Evolutionary conservation across 2,888 invertebrate genomes (phyloP), one percentile per base, ranked within the genome.

Genomic region (Biston stratarius): DNA sequence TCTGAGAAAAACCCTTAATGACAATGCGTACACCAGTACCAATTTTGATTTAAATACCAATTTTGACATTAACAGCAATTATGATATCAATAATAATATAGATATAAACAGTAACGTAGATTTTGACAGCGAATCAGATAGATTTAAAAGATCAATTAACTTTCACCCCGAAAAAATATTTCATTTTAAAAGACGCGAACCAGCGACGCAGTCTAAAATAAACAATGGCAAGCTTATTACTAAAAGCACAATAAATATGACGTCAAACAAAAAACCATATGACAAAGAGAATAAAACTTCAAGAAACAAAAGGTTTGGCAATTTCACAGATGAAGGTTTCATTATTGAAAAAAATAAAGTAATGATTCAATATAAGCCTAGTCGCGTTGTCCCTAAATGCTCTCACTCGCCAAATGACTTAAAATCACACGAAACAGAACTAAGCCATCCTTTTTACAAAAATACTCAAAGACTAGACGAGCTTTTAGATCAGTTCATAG

Each of bases 391-490:
- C 0, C 80, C 86, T 0, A 90, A 91, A 71, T 89, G 88, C 11
- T 86, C 88, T 0, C 89, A 91, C 47, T 62, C 68, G 0, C 83
- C 85, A 0, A 84, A 84, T 67, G 85, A 87, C 0, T 75, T 77
- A 0, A 85, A 86, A 52, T 75, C 81, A 0, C 85, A 88, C 34
- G 90, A 90, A 53, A 82, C 83, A 42, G 76, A 86, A 58, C 55
- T 86, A 0, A 89, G 87, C 44, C 87, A 90, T 74, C 89, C 90
- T 0, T 91, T 85, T 55, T 88, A 88, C 36, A 85, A 90, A 65
- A 85, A 89, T 42, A 81, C 84, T 0, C 87, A 90, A 72, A 76
- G 81, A 44, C 52, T 90, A 0, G 90, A 90, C n/a, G 81, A 88
- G 12, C 52, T 89, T 0, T 48, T 90, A 1, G 88, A 86, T 15